Percentiles rank a stretch among this genome's conserved stretches.
Evolutionary conservation across 2,888 invertebrate species (phyloP).

Genomic region (Acleris literana): DNA sequence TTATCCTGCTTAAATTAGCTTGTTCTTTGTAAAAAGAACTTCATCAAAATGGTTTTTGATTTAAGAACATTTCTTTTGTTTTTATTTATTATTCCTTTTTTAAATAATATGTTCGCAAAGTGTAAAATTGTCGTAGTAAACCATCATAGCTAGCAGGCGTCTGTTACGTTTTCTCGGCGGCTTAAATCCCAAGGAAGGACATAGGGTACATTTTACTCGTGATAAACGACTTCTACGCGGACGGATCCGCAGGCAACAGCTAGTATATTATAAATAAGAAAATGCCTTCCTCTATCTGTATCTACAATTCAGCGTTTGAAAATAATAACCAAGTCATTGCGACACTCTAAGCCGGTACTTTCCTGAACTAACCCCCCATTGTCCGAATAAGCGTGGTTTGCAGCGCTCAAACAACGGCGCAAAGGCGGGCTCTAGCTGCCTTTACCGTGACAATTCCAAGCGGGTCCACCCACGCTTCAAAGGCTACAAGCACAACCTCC

Average conservation of each 20-base stretch:
- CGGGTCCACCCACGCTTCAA: not conserved
- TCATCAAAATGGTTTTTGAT: not conserved
- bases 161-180: too few relatives aligned
- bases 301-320: not conserved
- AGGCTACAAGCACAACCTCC: not conserved
- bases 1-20: conserved; percentile 4
- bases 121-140: too few relatives aligned
- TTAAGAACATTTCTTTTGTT: not conserved
- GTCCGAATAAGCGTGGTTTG: conserved; percentile 23
- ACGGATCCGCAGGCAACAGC: too few relatives aligned
- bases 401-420: conserved; percentile 17
- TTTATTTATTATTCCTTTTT: not conserved
- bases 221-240: too few relatives aligned
- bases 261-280: too few relatives aligned
- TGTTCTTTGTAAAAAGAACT: not conserved
- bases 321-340: not conserved
- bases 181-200: too few relatives aligned
- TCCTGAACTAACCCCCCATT: conserved; percentile 2
- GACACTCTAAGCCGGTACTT: not conserved
- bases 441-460: conserved; percentile 13
- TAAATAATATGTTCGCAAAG: too few relatives aligned
- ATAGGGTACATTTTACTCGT: too few relatives aligned
- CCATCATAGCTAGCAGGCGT: too few relatives aligned
- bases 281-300: too few relatives aligned
- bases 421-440: conserved; percentile 25